phyloP scores from a whole-genome alignment of 2,113 vertebrate species.

The Marmota monax region DNA sequence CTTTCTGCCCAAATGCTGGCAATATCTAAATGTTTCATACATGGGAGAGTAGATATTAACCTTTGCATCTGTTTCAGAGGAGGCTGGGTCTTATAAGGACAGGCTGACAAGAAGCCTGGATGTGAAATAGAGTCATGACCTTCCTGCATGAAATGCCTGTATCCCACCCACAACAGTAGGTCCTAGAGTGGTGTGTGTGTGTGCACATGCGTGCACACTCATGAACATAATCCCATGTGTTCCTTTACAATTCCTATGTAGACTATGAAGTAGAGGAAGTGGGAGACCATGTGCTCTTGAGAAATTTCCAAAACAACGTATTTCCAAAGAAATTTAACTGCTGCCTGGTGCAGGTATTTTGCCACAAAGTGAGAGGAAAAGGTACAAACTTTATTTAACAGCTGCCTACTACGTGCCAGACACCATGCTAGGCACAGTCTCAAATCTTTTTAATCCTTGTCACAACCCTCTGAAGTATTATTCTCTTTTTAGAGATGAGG shows the following conservation, averaged over 20 bases:
- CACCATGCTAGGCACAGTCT: conserved; percentile 31
- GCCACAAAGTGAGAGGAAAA: background rate
- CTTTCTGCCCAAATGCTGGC: background rate
- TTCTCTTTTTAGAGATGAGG: conserved; percentile 79
- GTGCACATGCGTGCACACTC: background rate
- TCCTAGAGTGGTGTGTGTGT: background rate
- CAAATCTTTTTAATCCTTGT: conserved; percentile 50
- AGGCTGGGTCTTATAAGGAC: background rate
- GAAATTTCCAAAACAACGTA: background rate
- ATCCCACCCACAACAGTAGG: background rate
- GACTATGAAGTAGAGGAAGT: background rate
- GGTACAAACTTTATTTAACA: background rate
- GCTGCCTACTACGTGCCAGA: conserved; percentile 46
- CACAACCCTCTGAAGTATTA: conserved; percentile 70
- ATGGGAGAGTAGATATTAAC: background rate
- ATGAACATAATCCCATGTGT: background rate
- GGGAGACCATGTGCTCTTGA: background rate
- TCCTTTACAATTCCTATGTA: background rate
- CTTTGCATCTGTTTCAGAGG: background rate
- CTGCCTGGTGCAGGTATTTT: background rate
- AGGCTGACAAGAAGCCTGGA: background rate
- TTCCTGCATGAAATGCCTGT: background rate
- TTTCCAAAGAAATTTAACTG: background rate
- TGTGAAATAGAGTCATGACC: background rate
- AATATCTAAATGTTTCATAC: background rate